phyloP scores from a whole-genome alignment of 2,888 invertebrate species.

The Suillia variegata region DNA sequence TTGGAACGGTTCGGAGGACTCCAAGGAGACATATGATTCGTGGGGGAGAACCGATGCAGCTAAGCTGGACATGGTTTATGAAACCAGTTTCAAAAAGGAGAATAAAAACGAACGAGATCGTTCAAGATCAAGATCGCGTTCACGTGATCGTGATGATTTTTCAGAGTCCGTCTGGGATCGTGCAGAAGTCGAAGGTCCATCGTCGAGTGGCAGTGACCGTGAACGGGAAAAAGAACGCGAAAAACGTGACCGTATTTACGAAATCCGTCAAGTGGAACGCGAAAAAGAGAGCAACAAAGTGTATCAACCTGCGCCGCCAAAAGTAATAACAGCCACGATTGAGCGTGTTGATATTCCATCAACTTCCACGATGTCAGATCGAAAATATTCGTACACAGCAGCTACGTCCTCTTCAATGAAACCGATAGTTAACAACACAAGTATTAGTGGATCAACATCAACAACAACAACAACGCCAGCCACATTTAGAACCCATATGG shows the following conservation, averaged over 20 bases:
- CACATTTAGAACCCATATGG: slow-evolving; percentile 77
- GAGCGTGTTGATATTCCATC: slow-evolving; percentile 29
- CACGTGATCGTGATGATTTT: slow-evolving; percentile 60
- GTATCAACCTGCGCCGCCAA: slow-evolving; percentile 60
- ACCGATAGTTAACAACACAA: slow-evolving; percentile 12
- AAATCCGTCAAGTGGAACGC: slow-evolving; percentile 60
- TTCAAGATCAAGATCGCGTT: slow-evolving; percentile 59
- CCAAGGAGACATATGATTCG: slow-evolving; percentile 50
- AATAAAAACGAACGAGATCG: slow-evolving; percentile 53
- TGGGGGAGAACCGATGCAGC: slow-evolving; percentile 63
- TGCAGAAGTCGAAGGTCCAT: slow-evolving; percentile 60
- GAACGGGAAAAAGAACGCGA: slow-evolving; percentile 61
- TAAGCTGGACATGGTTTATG: slow-evolving; percentile 60
- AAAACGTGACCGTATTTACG: slow-evolving; percentile 59
- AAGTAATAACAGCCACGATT: slow-evolving; percentile 43
- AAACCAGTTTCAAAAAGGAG: slow-evolving; percentile 56
- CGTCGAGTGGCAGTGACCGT: slow-evolving; percentile 59
- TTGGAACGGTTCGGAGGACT: slow-evolving; percentile 59
- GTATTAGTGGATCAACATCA: not conserved
- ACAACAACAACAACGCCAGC: slow-evolving; percentile 63
- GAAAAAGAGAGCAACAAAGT: slow-evolving; percentile 61
- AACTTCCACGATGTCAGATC: slow-evolving; percentile 22
- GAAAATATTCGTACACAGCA: slow-evolving; percentile 9
- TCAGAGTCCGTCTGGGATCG: slow-evolving; percentile 62
- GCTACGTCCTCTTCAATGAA: slow-evolving; percentile 5